Base-by-base conservation (phyloP, 2,888 invertebrate species). In the Synergus japonicus region DNA sequence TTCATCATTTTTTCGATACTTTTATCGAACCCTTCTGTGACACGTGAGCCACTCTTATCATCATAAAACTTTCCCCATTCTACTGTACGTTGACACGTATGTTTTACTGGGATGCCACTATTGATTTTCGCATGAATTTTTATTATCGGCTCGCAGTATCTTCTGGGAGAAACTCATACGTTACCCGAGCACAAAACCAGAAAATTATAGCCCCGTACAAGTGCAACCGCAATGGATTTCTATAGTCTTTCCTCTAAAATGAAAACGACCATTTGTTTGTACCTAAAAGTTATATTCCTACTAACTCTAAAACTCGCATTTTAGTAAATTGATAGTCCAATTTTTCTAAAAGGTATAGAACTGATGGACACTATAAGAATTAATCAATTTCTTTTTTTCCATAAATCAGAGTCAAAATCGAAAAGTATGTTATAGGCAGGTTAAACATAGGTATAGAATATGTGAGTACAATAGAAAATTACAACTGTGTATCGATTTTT, bases 71-170 rank as follows among this genome's bases (percentile, higher is more conserved):
- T 66, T 66, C 18, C 66, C 66, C 66, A 54, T 73, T 73, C 54
- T 54, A 29, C 37, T 49, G 10, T 73, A 54, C 54, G 73, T 73
- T 54, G 73, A 73, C 73, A 54, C 41, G 73, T 73, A 54, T 73
- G 73, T 54, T 73, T 54, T 54, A 73, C 54, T 41, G 49, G 73
- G 54, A 54, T 54, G 37, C 54, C 12, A 29, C 76, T 83, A 83
- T 83, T 82, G 82, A 83, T 83, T 83, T 83, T 83, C 69, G 79
- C 83, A 81, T 81, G 79, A 81, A 73, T 73, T 73, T 73, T 73
- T 73, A 41, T 73, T 54, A 73, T 73, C 73, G 73, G 73, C 54
- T 73, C 54, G 73, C 54, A 18, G 37, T 73, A 73, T 54, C 73
- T 73, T 73, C 54, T 43, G 66, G 44, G 29, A 15, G 54, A 54